Percentiles rank a stretch among this genome's conserved stretches.
Conservation (phyloP, 2,113 vertebrate genomes). For the Talpa occidentalis region DNA sequence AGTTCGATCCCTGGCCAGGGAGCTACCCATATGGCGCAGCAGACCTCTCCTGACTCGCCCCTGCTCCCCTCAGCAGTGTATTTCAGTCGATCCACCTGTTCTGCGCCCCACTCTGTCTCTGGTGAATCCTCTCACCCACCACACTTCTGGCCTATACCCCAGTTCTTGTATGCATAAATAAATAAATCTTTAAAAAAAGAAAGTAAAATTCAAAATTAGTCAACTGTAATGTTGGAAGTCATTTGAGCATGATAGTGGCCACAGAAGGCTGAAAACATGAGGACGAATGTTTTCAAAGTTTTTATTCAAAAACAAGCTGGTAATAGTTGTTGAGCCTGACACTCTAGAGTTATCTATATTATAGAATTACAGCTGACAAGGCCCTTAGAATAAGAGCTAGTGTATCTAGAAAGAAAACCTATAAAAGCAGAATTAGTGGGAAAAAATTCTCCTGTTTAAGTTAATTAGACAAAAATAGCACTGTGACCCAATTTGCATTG, state of each 20-base stretch:
- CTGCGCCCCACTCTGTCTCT: too few species aligned
- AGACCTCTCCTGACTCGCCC: too few species aligned
- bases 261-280: slow-evolving; percentile 55
- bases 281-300: slow-evolving; percentile 76
- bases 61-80: too few species aligned
- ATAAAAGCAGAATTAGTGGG: slow-evolving; percentile 54
- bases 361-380: slow-evolving; percentile 63
- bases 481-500: slow-evolving; percentile 33
- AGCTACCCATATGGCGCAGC: too few species aligned
- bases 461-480: slow-evolving; percentile 62
- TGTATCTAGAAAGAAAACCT: slow-evolving; percentile 39
- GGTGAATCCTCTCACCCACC: too few species aligned
- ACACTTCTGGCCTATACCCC: too few species aligned
- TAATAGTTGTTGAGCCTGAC: slow-evolving; percentile 69
- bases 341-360: slow-evolving; percentile 59
- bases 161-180: too few species aligned
- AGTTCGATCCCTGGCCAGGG: too few species aligned
- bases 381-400: slow-evolving; percentile 46
- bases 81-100: too few species aligned
- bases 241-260: slow-evolving; percentile 67
- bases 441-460: slow-evolving; percentile 57
- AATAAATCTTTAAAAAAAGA: too few species aligned
- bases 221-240: slow-evolving; percentile 50
- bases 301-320: slow-evolving; percentile 78
- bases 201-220: slow-evolving; percentile 48